Conservation (phyloP, 2,888 invertebrate species). For the Lycaena phlaeas region DNA sequence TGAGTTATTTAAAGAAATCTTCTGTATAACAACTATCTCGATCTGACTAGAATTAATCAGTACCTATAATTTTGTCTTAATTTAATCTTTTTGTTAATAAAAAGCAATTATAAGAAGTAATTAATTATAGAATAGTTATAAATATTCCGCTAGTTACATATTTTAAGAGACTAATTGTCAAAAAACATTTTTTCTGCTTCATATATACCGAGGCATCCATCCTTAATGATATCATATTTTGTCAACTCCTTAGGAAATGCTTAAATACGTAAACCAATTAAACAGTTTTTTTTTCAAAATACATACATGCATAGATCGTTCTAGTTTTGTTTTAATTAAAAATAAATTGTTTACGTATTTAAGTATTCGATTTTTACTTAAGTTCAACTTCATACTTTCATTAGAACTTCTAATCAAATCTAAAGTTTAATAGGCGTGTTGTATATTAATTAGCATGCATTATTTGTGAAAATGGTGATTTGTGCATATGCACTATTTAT, state of each 20-base stretch:
- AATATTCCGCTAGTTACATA: background rate
- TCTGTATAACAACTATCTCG: conserved; percentile 44
- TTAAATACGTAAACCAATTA: background rate
- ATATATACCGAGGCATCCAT: conserved; percentile 1
- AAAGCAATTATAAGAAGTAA: background rate
- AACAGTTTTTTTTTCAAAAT: background rate
- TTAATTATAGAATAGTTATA: background rate
- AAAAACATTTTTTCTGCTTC: background rate
- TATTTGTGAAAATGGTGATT: too few species aligned
- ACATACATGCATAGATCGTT: too few species aligned
- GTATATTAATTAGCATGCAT: too few species aligned
- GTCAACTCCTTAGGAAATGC: conserved; percentile 6
- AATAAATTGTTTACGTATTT: too few species aligned
- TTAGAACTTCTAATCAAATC: too few species aligned
- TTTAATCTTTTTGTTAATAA: conserved; percentile 2
- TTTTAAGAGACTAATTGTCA: background rate
- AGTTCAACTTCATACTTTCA: too few species aligned
- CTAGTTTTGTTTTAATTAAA: too few species aligned
- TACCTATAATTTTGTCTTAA: conserved; percentile 29
- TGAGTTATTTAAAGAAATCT: conserved; percentile 28
- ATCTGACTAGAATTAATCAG: conserved; percentile 65
- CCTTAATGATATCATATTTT: background rate
- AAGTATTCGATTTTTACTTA: too few species aligned
- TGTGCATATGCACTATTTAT: too few species aligned
- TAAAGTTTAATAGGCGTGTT: too few species aligned